Conservation (phyloP, 2,888 invertebrate genomes). For the Cephus pulcher region DNA sequence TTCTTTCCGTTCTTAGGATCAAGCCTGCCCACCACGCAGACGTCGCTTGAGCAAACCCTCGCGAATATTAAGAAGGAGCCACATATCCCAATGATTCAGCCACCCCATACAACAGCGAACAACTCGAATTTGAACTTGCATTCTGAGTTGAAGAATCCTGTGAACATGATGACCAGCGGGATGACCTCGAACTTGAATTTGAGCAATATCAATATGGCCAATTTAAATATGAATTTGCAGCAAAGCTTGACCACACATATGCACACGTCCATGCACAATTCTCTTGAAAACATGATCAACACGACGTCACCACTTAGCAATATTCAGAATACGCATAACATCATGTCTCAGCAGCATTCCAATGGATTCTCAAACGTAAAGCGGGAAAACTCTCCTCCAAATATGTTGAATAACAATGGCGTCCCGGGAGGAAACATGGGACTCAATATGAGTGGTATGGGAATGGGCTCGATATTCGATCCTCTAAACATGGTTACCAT, state of each 20-base stretch:
- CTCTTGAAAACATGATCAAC: conserved; percentile 58
- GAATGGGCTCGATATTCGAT: conserved; percentile 76
- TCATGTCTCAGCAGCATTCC: conserved; percentile 57
- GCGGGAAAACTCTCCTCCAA: conserved; percentile 65
- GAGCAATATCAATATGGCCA: conserved; percentile 55
- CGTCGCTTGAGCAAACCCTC: conserved; percentile 53
- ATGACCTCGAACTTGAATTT: conserved; percentile 55
- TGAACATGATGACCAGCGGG: conserved; percentile 52
- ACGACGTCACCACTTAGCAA: conserved; percentile 47
- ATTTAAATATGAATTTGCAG: conserved; percentile 50
- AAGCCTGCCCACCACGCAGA: conserved; percentile 52
- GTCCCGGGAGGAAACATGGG: conserved; percentile 65
- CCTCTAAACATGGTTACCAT: conserved; percentile 67
- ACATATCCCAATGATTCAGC: conserved; percentile 47
- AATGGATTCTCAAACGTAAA: conserved; percentile 68
- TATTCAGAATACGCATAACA: conserved; percentile 57
- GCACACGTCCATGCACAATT: conserved; percentile 57
- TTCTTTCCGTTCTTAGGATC: neutral
- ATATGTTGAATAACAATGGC: conserved; percentile 67
- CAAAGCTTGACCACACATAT: conserved; percentile 43
- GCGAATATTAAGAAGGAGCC: conserved; percentile 45
- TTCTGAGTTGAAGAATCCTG: conserved; percentile 53
- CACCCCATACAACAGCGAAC: conserved; percentile 44
- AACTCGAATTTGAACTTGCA: conserved; percentile 53
- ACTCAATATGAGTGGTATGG: conserved; percentile 67